Evolutionary conservation across 2,888 invertebrate genomes (phyloP).

Genomic region (Melieria omissa): DNA sequence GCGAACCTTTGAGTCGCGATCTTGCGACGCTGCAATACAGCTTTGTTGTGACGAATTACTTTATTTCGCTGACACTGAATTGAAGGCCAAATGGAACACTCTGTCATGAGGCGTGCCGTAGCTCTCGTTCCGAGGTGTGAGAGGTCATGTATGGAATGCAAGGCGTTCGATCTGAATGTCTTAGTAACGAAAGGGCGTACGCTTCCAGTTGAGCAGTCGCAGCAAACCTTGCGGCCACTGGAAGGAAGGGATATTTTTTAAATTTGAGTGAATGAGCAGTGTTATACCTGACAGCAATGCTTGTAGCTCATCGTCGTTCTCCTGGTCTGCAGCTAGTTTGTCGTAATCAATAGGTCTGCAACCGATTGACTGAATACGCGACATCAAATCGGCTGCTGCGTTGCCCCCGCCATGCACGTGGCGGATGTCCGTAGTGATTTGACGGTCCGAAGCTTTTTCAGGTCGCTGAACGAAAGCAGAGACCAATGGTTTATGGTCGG

Average conservation of each 20-base stretch:
- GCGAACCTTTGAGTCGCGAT: too few relatives aligned
- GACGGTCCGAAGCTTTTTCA: constrained; percentile 46
- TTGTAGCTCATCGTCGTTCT: constrained; percentile 34
- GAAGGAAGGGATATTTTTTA: constrained; percentile 14
- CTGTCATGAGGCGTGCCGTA: too few relatives aligned
- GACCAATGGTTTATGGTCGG: constrained; percentile 45
- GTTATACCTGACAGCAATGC: constrained; percentile 17
- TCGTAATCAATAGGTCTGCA: constrained; percentile 30
- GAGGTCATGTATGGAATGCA: too few relatives aligned
- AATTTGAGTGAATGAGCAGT: constrained; percentile 22
- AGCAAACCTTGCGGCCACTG: constrained; percentile 26
- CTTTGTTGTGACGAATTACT: too few relatives aligned
- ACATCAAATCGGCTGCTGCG: constrained; percentile 41
- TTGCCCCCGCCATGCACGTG: constrained; percentile 41
- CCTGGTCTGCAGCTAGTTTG: constrained; percentile 34
- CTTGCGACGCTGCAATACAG: too few relatives aligned
- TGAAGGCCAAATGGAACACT: too few relatives aligned
- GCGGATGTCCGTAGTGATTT: constrained; percentile 43
- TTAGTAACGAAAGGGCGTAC: too few relatives aligned
- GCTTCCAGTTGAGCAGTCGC: constrained; percentile 34
- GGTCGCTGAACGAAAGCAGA: constrained; percentile 53
- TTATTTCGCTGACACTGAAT: too few relatives aligned
- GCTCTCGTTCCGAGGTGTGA: too few relatives aligned
- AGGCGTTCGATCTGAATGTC: too few relatives aligned
- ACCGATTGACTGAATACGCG: constrained; percentile 38